Evolutionary conservation across 2,113 vertebrate species (phyloP).

Genomic region (Ophthalmolycus amberensis): DNA sequence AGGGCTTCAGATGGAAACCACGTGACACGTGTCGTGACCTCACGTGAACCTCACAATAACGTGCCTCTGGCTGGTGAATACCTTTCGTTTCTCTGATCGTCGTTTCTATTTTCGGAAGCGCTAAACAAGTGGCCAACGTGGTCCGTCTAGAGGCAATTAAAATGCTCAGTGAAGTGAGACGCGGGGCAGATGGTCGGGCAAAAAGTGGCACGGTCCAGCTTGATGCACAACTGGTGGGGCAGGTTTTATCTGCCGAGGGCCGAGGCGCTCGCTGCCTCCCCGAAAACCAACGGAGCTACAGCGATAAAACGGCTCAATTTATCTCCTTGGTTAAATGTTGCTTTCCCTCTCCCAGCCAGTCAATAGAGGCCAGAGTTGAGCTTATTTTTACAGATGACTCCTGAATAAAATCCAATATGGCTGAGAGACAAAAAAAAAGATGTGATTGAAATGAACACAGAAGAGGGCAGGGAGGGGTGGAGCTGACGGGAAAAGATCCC

Average conservation of each 20-base stretch:
- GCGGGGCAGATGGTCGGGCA: slow-evolving; percentile 71
- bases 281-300: not conserved
- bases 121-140: slow-evolving; percentile 59
- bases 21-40: slow-evolving; percentile 1
- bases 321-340: not conserved
- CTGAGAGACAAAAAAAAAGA: not conserved
- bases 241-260: slow-evolving; percentile 50
- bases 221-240: slow-evolving; percentile 64
- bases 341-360: not conserved
- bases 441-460: not conserved
- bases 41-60: not conserved
- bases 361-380: not conserved
- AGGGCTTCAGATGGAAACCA: not conserved
- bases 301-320: slow-evolving; percentile 16
- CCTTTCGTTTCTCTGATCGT: slow-evolving; percentile 1
- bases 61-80: not conserved
- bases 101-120: slow-evolving; percentile 26
- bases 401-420: not conserved
- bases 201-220: slow-evolving; percentile 59
- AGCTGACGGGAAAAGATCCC: not conserved
- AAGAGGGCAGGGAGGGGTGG: not conserved
- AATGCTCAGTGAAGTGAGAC: slow-evolving; percentile 68
- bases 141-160: slow-evolving; percentile 71
- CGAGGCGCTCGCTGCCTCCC: slow-evolving; percentile 9
- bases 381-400: not conserved